A percentile compares a stretch with the other conserved stretches of the same genome.
phyloP scores from a whole-genome alignment of 2,888 invertebrate genomes.

The Petrolisthes manimaculis region DNA sequence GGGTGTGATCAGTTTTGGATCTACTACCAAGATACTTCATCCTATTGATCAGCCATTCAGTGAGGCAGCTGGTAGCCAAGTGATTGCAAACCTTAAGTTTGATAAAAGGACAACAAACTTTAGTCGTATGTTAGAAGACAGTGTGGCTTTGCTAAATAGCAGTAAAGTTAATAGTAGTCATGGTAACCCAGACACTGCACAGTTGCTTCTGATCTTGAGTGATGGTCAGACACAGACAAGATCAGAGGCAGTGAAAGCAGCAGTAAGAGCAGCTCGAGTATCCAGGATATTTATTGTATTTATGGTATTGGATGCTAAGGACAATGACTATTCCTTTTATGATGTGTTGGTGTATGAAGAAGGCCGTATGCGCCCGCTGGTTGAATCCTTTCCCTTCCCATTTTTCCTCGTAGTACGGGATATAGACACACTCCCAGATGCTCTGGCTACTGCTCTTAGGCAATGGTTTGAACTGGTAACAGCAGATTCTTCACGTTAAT shows the following conservation, averaged over 20 bases:
- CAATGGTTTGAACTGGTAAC: conserved; percentile 99
- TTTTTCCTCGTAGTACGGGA: conserved; percentile 95
- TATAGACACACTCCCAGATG: conserved; percentile 86
- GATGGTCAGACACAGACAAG: conserved; percentile 95
- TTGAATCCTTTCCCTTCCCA: conserved; percentile 97
- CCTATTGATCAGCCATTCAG: conserved; percentile 88
- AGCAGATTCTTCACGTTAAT: conserved; percentile 66
- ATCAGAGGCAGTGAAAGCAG: conserved; percentile 80
- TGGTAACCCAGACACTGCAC: conserved; percentile 76
- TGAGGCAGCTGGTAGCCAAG: conserved; percentile 82
- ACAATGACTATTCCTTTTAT: conserved; percentile 91
- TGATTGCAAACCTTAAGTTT: conserved; percentile 77
- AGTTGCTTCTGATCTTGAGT: conserved; percentile 90
- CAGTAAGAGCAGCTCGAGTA: conserved; percentile 84
- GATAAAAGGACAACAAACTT: conserved; percentile 90
- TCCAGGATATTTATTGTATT: conserved; percentile 93
- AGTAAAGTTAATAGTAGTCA: conserved; percentile 36
- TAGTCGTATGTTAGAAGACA: conserved; percentile 84
- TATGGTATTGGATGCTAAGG: conserved; percentile 93
- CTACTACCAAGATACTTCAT: conserved; percentile 86
- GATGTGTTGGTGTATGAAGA: conserved; percentile 87
- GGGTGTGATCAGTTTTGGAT: conserved; percentile 92
- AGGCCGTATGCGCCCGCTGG: conserved; percentile 82
- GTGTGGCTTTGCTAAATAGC: conserved; percentile 77
- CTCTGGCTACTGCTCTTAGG: conserved; percentile 93